Conservation (phyloP, 2,113 vertebrate genomes). For the Colaptes auratus region DNA sequence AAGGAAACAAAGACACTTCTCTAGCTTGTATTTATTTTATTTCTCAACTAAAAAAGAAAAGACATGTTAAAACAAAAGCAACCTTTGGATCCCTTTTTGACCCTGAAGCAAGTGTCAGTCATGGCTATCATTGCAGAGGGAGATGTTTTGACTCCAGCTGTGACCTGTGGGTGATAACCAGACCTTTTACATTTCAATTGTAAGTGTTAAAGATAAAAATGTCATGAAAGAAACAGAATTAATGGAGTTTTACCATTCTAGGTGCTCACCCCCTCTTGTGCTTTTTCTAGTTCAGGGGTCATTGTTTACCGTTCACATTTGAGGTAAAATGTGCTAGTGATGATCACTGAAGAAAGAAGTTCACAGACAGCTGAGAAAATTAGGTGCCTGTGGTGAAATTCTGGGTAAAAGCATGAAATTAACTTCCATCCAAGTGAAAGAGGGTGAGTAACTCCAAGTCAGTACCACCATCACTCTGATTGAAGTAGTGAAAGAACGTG, state of each 20-base stretch:
- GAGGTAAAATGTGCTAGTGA: constrained; percentile 32
- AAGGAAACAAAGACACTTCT: not conserved
- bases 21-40: not conserved
- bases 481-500: constrained; percentile 71
- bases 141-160: constrained; percentile 20
- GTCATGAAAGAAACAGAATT: constrained; percentile 11
- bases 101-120: not conserved
- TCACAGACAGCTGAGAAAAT: constrained; percentile 25
- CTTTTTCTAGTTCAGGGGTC: not conserved
- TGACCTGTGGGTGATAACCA: constrained; percentile 7
- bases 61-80: not conserved
- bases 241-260: not conserved
- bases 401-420: constrained; percentile 75
- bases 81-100: not conserved
- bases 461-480: constrained; percentile 68
- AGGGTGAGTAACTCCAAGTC: constrained; percentile 37
- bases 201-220: constrained; percentile 20
- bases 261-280: not conserved
- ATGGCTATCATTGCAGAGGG: not conserved
- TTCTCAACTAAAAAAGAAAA: not conserved
- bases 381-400: constrained; percentile 57
- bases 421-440: constrained; percentile 53
- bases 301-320: constrained; percentile 53
- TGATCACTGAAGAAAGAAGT: constrained; percentile 22
- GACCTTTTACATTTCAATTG: constrained; percentile 24